These are phyloP conservation scores for Heliothis peltigera DNA, from an alignment of 2,888 invertebrate genomes.

Conservation along the genomic window DNA sequence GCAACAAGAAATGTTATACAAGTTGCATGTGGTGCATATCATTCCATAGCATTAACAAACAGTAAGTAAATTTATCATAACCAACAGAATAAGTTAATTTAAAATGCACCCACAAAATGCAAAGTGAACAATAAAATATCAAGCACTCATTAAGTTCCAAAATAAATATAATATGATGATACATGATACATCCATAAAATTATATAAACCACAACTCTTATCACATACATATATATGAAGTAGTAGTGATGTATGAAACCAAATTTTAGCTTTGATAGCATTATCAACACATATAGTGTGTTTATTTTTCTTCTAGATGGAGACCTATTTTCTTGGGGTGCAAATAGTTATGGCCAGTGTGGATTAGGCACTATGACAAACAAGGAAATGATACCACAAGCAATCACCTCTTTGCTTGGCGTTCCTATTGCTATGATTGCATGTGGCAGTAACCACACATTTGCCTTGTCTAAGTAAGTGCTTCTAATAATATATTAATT, in stretches of 20 bases:
- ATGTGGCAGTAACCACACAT: conserved; percentile 95
- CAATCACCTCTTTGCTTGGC: conserved; percentile 92
- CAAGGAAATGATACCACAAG: conserved; percentile 91
- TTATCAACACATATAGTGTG: neutral
- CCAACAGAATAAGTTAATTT: neutral
- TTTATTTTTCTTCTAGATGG: conserved; percentile 90
- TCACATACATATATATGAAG: neutral
- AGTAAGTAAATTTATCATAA: conserved; percentile 88
- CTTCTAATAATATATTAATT: neutral
- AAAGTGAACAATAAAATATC: too few species aligned
- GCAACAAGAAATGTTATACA: conserved; percentile 95
- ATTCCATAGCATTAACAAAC: conserved; percentile 95
- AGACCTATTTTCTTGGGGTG: conserved; percentile 96
- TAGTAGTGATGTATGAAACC: neutral
- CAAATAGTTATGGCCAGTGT: conserved; percentile 95
- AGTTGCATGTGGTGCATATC: conserved; percentile 95
- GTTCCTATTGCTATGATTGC: conserved; percentile 94
- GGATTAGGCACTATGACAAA: conserved; percentile 92
- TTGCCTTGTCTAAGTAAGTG: conserved; percentile 93
- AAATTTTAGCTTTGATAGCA: neutral
- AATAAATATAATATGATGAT: too few species aligned
- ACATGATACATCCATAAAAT: too few species aligned
- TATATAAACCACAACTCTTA: too few species aligned
- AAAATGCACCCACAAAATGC: too few species aligned
- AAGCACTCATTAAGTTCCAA: too few species aligned